Conservation (phyloP, 2,113 vertebrate genomes). For the Pluvialis apricaria region DNA sequence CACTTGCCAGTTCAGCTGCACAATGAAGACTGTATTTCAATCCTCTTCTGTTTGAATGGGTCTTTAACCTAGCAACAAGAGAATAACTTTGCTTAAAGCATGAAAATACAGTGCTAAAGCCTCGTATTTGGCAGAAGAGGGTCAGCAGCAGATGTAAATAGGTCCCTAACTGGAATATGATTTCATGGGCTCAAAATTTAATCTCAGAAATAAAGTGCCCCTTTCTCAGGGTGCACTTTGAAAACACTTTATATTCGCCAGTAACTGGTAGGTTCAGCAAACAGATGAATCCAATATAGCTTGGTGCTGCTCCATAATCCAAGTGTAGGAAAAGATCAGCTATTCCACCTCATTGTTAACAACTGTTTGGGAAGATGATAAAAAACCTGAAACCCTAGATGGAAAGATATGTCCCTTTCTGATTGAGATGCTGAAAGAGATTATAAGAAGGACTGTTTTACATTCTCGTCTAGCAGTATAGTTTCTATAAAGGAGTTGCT, state of each 20-base stretch:
- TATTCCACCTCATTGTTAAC: neutral
- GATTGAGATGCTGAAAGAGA: neutral
- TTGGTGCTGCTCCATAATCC: neutral
- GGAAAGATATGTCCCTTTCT: neutral
- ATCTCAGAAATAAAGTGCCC: neutral
- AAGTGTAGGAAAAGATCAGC: neutral
- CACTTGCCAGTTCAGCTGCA: neutral
- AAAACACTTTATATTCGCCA: neutral
- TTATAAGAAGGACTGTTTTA: neutral
- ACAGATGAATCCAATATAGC: neutral
- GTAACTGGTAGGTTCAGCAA: neutral
- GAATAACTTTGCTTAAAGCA: neutral
- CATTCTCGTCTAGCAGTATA: neutral
- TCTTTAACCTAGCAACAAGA: neutral
- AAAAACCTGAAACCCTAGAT: neutral
- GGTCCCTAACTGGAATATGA: neutral
- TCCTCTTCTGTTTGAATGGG: neutral
- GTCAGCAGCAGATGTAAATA: neutral
- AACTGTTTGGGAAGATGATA: neutral
- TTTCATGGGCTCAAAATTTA: neutral
- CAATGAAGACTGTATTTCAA: neutral
- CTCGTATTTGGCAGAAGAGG: neutral
- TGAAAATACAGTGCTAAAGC: neutral
- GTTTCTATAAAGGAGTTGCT: neutral
- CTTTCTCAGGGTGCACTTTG: neutral